These are phyloP conservation scores for Xestia ashworthii DNA, from an alignment of 2,888 invertebrate species.

Conservation along the genomic window DNA sequence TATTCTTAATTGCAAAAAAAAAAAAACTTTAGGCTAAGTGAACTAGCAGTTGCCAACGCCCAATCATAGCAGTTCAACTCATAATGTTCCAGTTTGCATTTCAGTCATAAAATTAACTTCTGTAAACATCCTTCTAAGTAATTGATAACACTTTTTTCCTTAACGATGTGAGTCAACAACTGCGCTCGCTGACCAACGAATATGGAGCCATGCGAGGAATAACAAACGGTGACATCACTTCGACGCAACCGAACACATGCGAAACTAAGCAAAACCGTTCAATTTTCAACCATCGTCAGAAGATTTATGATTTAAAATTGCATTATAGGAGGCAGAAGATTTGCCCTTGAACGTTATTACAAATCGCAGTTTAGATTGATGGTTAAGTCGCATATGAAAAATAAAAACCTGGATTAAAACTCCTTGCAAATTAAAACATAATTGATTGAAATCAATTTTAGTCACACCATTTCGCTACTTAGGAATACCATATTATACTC, in stretches of 20 bases:
- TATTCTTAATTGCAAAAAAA: no score
- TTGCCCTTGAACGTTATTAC: conserved; percentile 79
- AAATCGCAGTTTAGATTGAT: conserved; percentile 74
- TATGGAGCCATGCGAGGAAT: conserved; percentile 78
- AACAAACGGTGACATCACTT: conserved; percentile 88
- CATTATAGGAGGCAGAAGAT: conserved; percentile 62
- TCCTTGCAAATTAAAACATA: conserved; percentile 17
- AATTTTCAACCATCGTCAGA: conserved; percentile 65
- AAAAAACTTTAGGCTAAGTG: neutral
- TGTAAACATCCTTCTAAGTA: conserved; percentile 64
- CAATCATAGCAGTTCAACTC: conserved; percentile 6
- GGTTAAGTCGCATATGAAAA: conserved; percentile 65
- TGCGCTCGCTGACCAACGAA: conserved; percentile 77
- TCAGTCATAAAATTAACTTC: conserved; percentile 56
- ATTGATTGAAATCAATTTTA: neutral
- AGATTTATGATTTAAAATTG: conserved; percentile 75
- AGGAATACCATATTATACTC: neutral
- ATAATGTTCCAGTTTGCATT: conserved; percentile 44
- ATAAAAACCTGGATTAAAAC: conserved; percentile 38
- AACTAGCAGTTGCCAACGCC: neutral
- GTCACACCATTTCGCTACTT: neutral
- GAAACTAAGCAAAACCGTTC: conserved; percentile 69
- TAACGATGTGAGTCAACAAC: conserved; percentile 80
- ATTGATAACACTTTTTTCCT: conserved; percentile 75
- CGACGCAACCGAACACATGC: conserved; percentile 75